Evolutionary conservation across 2,888 invertebrate genomes (phyloP).

Genomic region (Apamea crenata): DNA sequence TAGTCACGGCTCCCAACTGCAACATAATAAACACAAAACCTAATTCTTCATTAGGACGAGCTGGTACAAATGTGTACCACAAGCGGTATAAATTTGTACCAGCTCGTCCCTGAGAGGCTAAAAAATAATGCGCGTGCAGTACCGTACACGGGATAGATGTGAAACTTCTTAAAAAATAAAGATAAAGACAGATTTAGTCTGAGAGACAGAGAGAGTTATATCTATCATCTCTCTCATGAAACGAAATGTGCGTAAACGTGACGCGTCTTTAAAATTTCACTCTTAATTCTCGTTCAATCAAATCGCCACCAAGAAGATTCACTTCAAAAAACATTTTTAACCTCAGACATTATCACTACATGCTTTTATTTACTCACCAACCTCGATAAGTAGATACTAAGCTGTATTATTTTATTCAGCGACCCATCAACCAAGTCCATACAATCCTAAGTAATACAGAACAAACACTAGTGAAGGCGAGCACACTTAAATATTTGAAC

Average conservation of each 20-base stretch:
- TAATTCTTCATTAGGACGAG: too few relatives aligned
- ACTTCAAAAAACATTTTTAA: background rate
- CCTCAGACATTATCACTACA: background rate
- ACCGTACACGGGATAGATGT: too few relatives aligned
- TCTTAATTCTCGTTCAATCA: background rate
- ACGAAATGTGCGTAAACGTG: background rate
- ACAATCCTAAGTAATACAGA: conserved; percentile 39
- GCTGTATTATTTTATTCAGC: conserved; percentile 31
- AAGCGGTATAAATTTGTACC: too few relatives aligned
- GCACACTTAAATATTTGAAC: conserved; percentile 71
- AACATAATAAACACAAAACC: background rate
- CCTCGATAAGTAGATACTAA: background rate
- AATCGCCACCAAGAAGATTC: background rate
- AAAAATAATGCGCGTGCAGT: too few relatives aligned
- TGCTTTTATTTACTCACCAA: background rate
- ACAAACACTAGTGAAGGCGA: conserved; percentile 42
- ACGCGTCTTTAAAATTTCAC: background rate
- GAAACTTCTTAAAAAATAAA: background rate
- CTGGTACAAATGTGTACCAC: too few relatives aligned
- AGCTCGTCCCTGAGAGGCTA: too few relatives aligned
- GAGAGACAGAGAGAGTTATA: background rate
- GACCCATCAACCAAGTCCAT: conserved; percentile 28
- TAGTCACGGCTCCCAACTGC: background rate
- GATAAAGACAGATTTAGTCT: background rate
- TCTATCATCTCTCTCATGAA: background rate